Evolutionary conservation across 2,113 vertebrate genomes (phyloP).

Genomic region (Acrocephalus arundinaceus): DNA sequence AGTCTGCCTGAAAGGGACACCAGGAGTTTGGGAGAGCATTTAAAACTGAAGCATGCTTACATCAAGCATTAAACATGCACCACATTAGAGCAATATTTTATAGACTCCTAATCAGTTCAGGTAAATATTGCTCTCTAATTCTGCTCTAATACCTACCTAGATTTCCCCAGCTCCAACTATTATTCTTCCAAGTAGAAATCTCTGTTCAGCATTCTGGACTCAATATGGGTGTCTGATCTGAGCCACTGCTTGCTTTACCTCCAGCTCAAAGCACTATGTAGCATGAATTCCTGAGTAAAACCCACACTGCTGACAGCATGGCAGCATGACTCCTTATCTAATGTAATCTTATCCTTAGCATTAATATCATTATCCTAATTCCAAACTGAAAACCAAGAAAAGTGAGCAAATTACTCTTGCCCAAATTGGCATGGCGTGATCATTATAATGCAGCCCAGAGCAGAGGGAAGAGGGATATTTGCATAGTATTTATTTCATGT

Average conservation of each 20-base stretch:
- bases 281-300: not conserved
- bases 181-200: not conserved
- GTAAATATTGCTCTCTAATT: not conserved
- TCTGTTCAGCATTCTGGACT: not conserved
- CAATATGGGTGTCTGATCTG: not conserved
- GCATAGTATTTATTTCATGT: not conserved
- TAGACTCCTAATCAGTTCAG: not conserved
- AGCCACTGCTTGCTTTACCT: not conserved
- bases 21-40: not conserved
- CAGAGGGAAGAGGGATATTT: not conserved
- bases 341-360: not conserved
- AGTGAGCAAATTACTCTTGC: not conserved
- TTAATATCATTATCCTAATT: not conserved
- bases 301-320: not conserved
- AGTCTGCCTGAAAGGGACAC: not conserved
- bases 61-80: not conserved
- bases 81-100: not conserved
- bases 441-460: not conserved
- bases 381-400: not conserved
- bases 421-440: not conserved
- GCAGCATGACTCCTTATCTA: not conserved
- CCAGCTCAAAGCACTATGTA: not conserved
- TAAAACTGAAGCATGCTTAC: accelerated
- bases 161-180: not conserved
- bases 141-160: not conserved